Evolutionary conservation across 2,797 vertebrate genomes (phyloP), one percentile per base, ranked within the genome.

Genomic region (Heliangelus exortis): DNA sequence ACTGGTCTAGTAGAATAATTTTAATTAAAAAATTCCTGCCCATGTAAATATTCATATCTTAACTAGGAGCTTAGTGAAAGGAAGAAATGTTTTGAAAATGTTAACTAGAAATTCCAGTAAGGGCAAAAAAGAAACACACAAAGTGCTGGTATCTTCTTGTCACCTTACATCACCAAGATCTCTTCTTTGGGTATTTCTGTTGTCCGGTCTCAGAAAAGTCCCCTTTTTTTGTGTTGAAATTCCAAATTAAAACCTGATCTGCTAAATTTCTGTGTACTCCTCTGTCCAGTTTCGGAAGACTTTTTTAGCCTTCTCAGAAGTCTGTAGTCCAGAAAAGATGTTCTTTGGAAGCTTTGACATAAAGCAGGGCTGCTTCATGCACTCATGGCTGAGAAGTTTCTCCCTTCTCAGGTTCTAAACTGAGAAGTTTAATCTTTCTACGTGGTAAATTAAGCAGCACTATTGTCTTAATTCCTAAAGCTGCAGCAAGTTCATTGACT

Each of bases 261-360:
- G 20, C 2, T 57, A 31, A 47, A 1, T n/a, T 58, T 20, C 50
- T 1, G 1, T 67, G 29, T 7, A 3, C 5, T 25, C 4, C 12
- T 59, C 54, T 53, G 10, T 20, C 39, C 12, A n/a, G 1, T 51
- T 83, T 79, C 33, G 31, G 50, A 76, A 22, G 16, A 5, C 8
- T 9, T 61, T 21, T 26, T 73, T 54, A 22, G 9, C 13, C 4
- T 87, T 53, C 47, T 78, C 20, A n/a, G n/a, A n/a, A 18, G 26
- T 3, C 2, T 26, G 12, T 6, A 43, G 34, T 43, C 26, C 20
- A 54, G 29, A 45, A 63, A 63, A 59, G 22, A 8, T 25, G 25
- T 6, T 54, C 14, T 31, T 48, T 17, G 22, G 36, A 61, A 48
- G 1, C 7, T 16, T 50, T 65, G 25, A 47, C 3, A 20, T 7